Base-by-base conservation (phyloP, 2,888 invertebrate genomes). In the Acrocera orbiculus region DNA sequence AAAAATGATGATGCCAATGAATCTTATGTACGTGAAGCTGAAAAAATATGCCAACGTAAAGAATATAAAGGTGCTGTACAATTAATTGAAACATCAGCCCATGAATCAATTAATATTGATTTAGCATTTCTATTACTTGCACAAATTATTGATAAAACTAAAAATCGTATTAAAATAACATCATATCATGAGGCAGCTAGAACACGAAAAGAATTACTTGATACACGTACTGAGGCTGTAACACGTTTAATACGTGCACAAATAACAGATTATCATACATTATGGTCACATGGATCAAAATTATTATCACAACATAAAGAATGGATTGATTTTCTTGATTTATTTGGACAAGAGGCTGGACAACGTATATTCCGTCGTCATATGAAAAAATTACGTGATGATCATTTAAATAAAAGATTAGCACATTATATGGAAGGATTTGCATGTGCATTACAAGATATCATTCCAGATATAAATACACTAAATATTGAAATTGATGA, bases 91-190 rank as follows among this genome's bases (percentile, higher is more conserved):
- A 87, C 90, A 0, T 95, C 93, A 6, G 79, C 95, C 11, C 90
- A 93, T 52, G 86, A 90, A 51, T 92, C 89, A 50, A 89, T 96
- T 42, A 96, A 96, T 55, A 83, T 93, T 24, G 93, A 96, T 52
- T 68, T 83, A 49, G 86, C 93, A 16, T 87, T 92, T 55, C 68
- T 90, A 50, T 65, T 86, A 34, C 62, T 95, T 36, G 92, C 89
- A 17, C 92, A 93, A 63, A 73, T 89, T 63, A 78, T 92, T 42
- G 93, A 95, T 53, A 80, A 86, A 54, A 76, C 81, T 27, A 89
- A 90, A 62, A 54, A 53, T 44, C 60, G 67, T 31, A 58, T 69
- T 25, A 76, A 78, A 55, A 64, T 76, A 40, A 63, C 76, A 38
- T 73, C 79, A 16, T 86, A 76, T 52, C 67, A 72, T 7, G 93